These are phyloP conservation scores for Montifringilla adamsi DNA, from an alignment of 2,113 vertebrate species.

Conservation along the genomic window DNA sequence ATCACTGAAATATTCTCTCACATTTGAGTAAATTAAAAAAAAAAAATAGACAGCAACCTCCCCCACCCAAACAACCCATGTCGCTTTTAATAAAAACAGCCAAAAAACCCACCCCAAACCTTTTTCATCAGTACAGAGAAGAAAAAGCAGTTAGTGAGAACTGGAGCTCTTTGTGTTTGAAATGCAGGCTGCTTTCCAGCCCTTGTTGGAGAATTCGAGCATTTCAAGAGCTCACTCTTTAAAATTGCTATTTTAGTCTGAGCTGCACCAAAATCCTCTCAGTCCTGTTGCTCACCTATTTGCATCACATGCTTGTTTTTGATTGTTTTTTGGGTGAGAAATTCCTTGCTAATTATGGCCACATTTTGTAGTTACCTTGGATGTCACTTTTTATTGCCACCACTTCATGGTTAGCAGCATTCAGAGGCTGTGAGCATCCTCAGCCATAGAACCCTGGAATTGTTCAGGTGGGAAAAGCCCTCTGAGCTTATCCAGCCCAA, in stretches of 20 bases:
- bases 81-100: not conserved
- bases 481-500: not conserved
- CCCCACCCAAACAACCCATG: fast-evolving
- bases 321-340: not conserved
- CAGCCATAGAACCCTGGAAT: not conserved
- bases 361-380: not conserved
- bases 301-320: fast-evolving
- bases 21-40: not conserved
- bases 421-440: not conserved
- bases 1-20: not conserved
- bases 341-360: not conserved
- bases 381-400: not conserved
- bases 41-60: not conserved
- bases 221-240: not conserved
- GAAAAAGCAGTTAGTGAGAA: not conserved
- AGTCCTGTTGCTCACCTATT: not conserved
- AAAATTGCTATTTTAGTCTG: not conserved
- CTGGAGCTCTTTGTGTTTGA: not conserved
- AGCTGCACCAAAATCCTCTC: not conserved
- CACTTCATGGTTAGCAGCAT: fast-evolving
- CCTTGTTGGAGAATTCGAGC: not conserved
- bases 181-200: not conserved
- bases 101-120: not conserved
- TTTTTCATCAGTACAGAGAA: not conserved
- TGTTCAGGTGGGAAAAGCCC: not conserved